Percentiles rank a stretch among this genome's conserved stretches.
Conservation (phyloP, 2,113 vertebrate genomes). For the Gnathonemus echidnorhynchus region DNA sequence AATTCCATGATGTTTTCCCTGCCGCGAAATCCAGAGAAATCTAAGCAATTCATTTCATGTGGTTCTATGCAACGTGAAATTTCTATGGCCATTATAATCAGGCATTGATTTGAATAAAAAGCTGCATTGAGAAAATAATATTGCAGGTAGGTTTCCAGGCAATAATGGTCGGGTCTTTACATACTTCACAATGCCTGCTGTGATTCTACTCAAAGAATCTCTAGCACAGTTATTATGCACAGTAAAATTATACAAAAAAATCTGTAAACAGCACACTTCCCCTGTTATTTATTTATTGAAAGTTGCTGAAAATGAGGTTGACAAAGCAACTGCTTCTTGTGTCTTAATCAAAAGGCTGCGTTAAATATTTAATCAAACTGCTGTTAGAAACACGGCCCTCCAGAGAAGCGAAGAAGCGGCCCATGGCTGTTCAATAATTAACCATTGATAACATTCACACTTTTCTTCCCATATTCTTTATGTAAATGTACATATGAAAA, state of each 20-base stretch:
- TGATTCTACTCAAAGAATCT: background rate
- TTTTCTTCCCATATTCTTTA: background rate
- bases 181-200: background rate
- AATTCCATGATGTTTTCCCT: background rate
- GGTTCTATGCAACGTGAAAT: background rate
- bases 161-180: background rate
- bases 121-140: background rate
- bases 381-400: background rate
- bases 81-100: conserved; percentile 6
- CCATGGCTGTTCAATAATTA: conserved; percentile 1
- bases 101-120: background rate
- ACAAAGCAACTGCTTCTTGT: background rate
- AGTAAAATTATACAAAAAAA: background rate
- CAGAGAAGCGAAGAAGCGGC: background rate
- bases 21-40: background rate
- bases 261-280: background rate
- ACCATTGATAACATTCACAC: background rate
- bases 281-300: conserved; percentile 7
- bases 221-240: background rate
- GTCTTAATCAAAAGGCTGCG: background rate
- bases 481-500: background rate
- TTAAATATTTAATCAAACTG: conserved; percentile 15
- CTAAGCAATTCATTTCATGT: background rate
- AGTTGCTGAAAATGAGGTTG: background rate
- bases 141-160: background rate